These are phyloP conservation scores for Toxonevra muliebris DNA, from an alignment of 2,888 invertebrate genomes.

Conservation along the genomic window DNA sequence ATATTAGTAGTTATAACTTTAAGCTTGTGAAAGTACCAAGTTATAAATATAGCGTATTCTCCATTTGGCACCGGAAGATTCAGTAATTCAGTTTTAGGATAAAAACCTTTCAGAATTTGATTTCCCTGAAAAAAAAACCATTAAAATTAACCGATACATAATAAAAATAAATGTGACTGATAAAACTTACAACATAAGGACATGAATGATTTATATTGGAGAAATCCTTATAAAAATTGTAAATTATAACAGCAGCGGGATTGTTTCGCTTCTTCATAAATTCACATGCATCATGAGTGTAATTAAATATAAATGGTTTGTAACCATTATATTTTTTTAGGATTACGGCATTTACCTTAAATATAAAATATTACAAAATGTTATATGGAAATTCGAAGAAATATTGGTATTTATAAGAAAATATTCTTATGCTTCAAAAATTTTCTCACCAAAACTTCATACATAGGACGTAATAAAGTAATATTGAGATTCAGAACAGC, in stretches of 20 bases:
- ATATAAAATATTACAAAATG: slow-evolving; percentile 10
- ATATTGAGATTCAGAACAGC: slow-evolving; percentile 10
- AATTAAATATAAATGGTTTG: too few species aligned
- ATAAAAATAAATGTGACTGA: too few species aligned
- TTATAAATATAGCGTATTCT: not conserved
- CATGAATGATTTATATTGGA: too few species aligned
- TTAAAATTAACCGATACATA: not conserved
- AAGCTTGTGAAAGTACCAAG: not conserved
- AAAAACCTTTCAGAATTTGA: slow-evolving; percentile 9
- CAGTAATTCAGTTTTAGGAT: slow-evolving; percentile 1
- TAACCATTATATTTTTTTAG: too few species aligned
- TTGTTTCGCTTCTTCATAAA: slow-evolving; percentile 8
- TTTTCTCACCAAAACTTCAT: not conserved
- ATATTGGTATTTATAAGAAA: too few species aligned
- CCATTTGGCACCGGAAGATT: not conserved
- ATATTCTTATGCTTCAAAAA: too few species aligned
- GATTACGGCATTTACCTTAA: not conserved
- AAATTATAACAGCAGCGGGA: slow-evolving; percentile 11
- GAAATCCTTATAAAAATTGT: too few species aligned
- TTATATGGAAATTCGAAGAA: too few species aligned
- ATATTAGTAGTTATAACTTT: not conserved
- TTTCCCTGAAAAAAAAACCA: slow-evolving; percentile 13
- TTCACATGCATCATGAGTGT: too few species aligned
- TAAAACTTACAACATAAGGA: too few species aligned
- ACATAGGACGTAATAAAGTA: not conserved